These are phyloP conservation scores for Hecatera dysodea DNA, from an alignment of 2,888 invertebrate genomes.

Conservation along the genomic window DNA sequence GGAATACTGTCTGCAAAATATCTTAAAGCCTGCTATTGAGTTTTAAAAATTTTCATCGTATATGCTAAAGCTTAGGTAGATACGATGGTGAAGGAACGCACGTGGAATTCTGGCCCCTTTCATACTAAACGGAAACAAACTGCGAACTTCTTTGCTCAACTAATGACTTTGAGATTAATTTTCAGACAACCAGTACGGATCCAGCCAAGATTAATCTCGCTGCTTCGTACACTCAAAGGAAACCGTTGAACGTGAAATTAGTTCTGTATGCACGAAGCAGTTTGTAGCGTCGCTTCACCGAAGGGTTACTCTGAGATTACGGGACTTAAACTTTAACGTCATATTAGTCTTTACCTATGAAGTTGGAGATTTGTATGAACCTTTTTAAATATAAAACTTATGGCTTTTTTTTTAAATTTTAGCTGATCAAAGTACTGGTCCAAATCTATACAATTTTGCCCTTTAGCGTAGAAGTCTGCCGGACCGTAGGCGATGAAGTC, in stretches of 20 bases:
- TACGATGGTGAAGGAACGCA: neutral
- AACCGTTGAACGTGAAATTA: neutral
- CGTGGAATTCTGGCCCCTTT: neutral
- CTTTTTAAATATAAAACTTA: no score
- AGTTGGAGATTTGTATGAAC: no score
- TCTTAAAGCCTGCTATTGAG: no score
- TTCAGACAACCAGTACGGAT: neutral
- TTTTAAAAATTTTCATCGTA: no score
- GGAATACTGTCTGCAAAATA: no score
- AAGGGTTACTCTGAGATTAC: neutral
- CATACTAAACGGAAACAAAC: neutral
- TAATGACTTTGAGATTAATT: slow-evolving; percentile 1
- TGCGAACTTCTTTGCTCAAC: neutral
- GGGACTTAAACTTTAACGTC: neutral
- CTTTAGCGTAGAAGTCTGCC: no score
- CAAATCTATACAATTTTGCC: no score
- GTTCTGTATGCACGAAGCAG: neutral
- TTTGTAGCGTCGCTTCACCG: neutral
- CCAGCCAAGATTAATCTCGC: neutral
- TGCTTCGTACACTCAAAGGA: neutral
- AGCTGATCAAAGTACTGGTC: no score
- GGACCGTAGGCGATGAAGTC: no score
- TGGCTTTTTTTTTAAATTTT: no score
- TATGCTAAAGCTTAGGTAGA: no score
- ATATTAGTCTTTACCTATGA: no score